These are phyloP conservation scores for Bradypodion pumilum DNA, from an alignment of 2,797 vertebrate genomes.

Conservation along the genomic window DNA sequence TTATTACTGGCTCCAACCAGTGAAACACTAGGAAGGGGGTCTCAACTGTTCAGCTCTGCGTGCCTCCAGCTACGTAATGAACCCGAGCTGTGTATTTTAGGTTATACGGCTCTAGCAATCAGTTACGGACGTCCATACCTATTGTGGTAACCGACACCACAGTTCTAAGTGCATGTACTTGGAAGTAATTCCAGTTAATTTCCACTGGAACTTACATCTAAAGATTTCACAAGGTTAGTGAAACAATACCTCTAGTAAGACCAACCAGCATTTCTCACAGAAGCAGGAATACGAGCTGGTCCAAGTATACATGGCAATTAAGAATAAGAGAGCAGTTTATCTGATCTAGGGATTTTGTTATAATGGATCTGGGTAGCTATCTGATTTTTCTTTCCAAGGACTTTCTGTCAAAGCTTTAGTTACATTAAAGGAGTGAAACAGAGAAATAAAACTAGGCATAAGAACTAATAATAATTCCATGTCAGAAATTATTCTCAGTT, in stretches of 20 bases:
- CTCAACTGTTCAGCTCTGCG: constrained; percentile 22
- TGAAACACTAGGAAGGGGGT: not conserved
- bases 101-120: constrained; percentile 3
- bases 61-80: constrained; percentile 11
- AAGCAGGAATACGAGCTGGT: not conserved
- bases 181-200: constrained; percentile 6
- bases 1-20: fast-evolving
- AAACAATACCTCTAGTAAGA: not conserved
- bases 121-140: not conserved
- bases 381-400: not conserved
- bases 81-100: not conserved
- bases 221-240: not conserved
- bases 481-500: too few species aligned
- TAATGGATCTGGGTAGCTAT: not conserved
- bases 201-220: not conserved
- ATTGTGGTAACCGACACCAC: constrained; percentile 14
- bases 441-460: not conserved
- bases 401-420: not conserved
- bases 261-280: not conserved
- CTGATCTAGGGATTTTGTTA: not conserved
- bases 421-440: not conserved
- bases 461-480: too few species aligned
- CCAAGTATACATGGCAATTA: not conserved
- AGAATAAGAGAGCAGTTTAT: not conserved
- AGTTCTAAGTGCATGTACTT: not conserved